Evolutionary conservation across 2,888 invertebrate genomes (phyloP).

Genomic region (Rosalia funebris): DNA sequence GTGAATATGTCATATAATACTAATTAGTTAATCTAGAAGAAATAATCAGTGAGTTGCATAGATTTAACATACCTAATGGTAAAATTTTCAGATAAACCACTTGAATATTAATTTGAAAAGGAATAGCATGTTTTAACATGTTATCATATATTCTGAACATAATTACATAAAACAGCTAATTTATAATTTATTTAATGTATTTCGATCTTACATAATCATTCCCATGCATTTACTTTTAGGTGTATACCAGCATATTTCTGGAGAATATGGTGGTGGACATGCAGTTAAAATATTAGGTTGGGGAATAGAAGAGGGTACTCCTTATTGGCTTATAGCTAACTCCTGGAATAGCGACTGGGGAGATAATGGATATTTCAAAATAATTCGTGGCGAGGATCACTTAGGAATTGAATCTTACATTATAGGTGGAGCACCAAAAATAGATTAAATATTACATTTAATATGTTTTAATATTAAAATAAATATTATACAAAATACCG

Average conservation of each 20-base stretch:
- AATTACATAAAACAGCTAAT: too few relatives aligned
- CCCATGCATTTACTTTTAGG: slow-evolving; percentile 63
- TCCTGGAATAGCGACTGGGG: slow-evolving; percentile 96
- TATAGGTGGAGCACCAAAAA: slow-evolving; percentile 65
- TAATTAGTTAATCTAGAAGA: too few relatives aligned
- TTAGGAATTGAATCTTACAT: slow-evolving; percentile 80
- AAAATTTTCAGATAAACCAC: too few relatives aligned
- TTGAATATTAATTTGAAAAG: too few relatives aligned
- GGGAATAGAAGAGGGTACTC: slow-evolving; percentile 77
- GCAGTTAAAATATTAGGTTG: slow-evolving; percentile 90
- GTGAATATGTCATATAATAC: too few relatives aligned
- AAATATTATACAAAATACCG: too few relatives aligned
- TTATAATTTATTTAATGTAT: too few relatives aligned
- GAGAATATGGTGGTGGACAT: slow-evolving; percentile 82
- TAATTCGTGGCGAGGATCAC: slow-evolving; percentile 81
- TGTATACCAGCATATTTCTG: slow-evolving; percentile 78
- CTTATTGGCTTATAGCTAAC: slow-evolving; percentile 91
- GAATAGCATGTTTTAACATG: too few relatives aligned
- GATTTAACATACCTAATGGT: too few relatives aligned
- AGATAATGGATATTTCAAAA: slow-evolving; percentile 87
- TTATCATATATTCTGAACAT: too few relatives aligned
- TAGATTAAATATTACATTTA: not conserved
- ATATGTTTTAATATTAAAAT: too few relatives aligned
- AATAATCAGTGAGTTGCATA: too few relatives aligned
- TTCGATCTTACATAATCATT: not conserved